Conservation (phyloP, 1,140 invertebrate genomes). For the roundworm (Caenorhabditis elegans) region DNA sequence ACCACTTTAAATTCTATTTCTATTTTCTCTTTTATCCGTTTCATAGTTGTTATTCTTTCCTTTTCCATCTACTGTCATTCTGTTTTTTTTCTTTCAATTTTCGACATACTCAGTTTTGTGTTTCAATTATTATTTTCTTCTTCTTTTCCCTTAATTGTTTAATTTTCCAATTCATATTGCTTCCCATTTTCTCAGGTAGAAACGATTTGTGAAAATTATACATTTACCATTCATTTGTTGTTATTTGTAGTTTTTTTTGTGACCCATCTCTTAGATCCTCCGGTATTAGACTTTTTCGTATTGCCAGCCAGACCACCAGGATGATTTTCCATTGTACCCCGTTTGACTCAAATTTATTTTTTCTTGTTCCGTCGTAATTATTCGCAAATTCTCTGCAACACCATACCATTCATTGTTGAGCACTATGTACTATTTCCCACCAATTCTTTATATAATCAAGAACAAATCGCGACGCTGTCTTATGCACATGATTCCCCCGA, state of each 20-base stretch:
- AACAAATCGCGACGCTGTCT: not conserved
- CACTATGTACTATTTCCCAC: not conserved
- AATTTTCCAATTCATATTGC: not conserved
- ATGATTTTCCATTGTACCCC: no score
- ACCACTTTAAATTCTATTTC: not conserved
- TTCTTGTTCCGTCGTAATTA: no score
- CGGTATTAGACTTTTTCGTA: not conserved
- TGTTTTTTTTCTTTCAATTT: not conserved
- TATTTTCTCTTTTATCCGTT: constrained; percentile 5
- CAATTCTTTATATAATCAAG: not conserved
- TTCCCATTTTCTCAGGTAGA: not conserved
- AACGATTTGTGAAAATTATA: not conserved
- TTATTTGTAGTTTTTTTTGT: not conserved
- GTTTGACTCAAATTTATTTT: no score
- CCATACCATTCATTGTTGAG: not conserved
- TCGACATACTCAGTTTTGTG: not conserved
- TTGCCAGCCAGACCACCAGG: no score
- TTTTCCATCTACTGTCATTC: not conserved
- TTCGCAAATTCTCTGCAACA: no score
- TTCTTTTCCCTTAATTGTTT: not conserved
- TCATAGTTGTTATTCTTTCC: constrained; percentile 28
- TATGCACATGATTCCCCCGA: not conserved
- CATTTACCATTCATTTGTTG: not conserved
- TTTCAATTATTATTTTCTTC: not conserved
- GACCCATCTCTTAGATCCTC: not conserved